Evolutionary conservation across 2,113 vertebrate genomes (phyloP), one percentile per base, ranked within the genome.

Genomic region (Lontra canadensis): DNA sequence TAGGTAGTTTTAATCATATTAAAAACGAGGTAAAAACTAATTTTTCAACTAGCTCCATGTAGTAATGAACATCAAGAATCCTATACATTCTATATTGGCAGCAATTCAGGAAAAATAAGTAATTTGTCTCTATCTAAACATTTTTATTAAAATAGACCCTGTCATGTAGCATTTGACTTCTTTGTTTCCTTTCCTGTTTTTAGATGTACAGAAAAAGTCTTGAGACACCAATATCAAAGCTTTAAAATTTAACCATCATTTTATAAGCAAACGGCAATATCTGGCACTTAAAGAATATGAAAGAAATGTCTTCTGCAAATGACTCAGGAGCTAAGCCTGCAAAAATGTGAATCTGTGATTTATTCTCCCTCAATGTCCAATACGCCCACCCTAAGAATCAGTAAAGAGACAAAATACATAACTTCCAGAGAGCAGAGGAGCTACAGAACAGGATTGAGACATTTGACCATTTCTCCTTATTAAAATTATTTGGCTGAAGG

Each of bases 131-230:
- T 82, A 76, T 20, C 31, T 55, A 67, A 63, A 65, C 73, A 93
- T 11, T 92, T 74, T 36, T 42, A 67, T 26, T 69, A 93, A 95
- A 84, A 36, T 23, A 18, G 31, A 78, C 25, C 73, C 59, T 73
- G 8, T 73, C 52, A 76, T 71, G 80, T 1, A 88, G 57, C 49
- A 78, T 63, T n/a, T 57, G 86, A 73, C 65, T 87, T 91, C 71
- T 94, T 90, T 96, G 73, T 93, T 93, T 96, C 65, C 65, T 83
- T 42, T 82, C 17, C 61, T 52, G 36, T 88, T 88, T 80, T 88
- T 52, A 85, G 23, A 71, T 55, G 55, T 10, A 87, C 21, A 25
- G 18, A 67, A 39, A 88, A 92, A 83, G 31, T 71, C 36, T 80
- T 57, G 71, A 95, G 44, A 88, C 80, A 93, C 15, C 49, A 87